Percentiles rank a stretch among this genome's conserved stretches.
Conservation (phyloP, 2,113 vertebrate genomes). For the Seriola dumerili region DNA sequence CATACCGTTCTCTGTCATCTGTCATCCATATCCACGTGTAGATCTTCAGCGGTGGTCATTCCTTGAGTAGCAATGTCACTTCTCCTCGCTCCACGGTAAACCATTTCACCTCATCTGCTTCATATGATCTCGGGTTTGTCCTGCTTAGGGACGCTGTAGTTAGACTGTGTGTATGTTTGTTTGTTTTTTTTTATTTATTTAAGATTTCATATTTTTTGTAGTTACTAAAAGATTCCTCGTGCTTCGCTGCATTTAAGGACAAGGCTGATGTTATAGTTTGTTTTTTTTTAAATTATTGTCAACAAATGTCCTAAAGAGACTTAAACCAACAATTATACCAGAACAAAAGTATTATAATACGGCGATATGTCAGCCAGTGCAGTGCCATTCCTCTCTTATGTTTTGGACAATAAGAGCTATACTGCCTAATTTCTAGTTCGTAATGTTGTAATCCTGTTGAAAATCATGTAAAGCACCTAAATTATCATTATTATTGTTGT, state of each 20-base stretch:
- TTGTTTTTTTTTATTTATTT: background rate
- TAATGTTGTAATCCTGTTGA: background rate
- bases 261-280: background rate
- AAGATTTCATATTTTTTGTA: background rate
- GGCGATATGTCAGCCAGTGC: too few species aligned
- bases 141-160: background rate
- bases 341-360: too few species aligned
- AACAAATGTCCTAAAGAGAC: background rate
- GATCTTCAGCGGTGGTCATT: slow-evolving; percentile 88
- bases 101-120: slow-evolving; percentile 63
- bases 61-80: slow-evolving; percentile 87
- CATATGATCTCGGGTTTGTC: background rate
- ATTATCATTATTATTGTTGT: background rate
- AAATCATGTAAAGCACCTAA: background rate
- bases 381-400: too few species aligned
- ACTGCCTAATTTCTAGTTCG: background rate
- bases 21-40: slow-evolving; percentile 83
- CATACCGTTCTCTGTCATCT: slow-evolving; percentile 53
- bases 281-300: background rate
- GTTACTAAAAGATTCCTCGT: background rate
- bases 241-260: background rate
- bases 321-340: background rate
- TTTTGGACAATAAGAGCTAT: too few species aligned
- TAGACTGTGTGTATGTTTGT: background rate
- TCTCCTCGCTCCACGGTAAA: slow-evolving; percentile 92